These are phyloP conservation scores for Styela plicata DNA, from an alignment of 23 tunicate species.

Conservation along the genomic window DNA sequence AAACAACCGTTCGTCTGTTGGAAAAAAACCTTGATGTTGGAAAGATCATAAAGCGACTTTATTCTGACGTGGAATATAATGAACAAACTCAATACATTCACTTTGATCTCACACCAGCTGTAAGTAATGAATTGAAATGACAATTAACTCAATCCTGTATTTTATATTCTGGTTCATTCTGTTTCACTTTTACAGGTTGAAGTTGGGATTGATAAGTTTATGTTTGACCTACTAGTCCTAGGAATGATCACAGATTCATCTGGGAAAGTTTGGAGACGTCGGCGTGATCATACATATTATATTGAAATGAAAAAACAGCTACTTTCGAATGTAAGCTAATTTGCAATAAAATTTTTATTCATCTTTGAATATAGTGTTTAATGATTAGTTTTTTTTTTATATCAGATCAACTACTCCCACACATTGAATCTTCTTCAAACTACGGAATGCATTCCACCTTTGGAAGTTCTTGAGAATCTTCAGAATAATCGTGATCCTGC, in stretches of 20 bases:
- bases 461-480: background rate
- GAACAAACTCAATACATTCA: conserved; percentile 37
- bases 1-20: conserved; percentile 39
- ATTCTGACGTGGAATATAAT: background rate
- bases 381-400: too few species aligned
- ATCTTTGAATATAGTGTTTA: too few species aligned
- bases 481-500: background rate
- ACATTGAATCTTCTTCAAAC: conserved; percentile 8
- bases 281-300: conserved; percentile 42
- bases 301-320: conserved; percentile 31
- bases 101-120: conserved; percentile 52
- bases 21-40: conserved; percentile 41
- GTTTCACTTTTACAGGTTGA: conserved; percentile 6
- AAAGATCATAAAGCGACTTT: conserved; percentile 35
- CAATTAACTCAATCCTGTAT: too few species aligned
- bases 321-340: background rate
- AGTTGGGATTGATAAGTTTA: conserved; percentile 22
- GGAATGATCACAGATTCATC: conserved; percentile 35
- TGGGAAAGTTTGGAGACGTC: conserved; percentile 51
- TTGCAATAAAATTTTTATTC: too few species aligned
- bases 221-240: conserved; percentile 43
- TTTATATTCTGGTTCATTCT: too few species aligned
- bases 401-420: background rate
- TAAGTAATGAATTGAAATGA: too few species aligned
- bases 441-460: conserved; percentile 5